These are phyloP conservation scores for Aspidiotus destructor DNA, from an alignment of 2,888 invertebrate genomes.

Conservation along the genomic window DNA sequence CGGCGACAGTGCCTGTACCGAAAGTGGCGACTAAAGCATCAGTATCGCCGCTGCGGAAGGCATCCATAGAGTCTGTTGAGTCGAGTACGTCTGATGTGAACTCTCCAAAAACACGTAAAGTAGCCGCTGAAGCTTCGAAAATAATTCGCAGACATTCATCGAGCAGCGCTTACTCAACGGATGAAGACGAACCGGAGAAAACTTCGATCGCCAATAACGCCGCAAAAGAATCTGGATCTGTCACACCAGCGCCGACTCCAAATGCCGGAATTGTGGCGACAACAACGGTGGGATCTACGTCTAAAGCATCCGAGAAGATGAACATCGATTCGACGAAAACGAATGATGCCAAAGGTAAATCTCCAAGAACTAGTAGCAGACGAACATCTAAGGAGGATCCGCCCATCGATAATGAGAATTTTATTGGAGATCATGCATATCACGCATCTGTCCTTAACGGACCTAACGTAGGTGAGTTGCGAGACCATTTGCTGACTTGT, in stretches of 20 bases:
- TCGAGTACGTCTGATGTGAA: conserved; percentile 39
- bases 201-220: conserved; percentile 31
- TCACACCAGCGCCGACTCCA: background rate
- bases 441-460: background rate
- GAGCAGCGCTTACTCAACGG: conserved; percentile 44
- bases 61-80: conserved; percentile 35
- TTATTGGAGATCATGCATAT: background rate
- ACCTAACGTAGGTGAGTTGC: background rate
- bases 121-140: conserved; percentile 62
- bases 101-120: conserved; percentile 34
- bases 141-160: conserved; percentile 75
- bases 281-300: background rate
- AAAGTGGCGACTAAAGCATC: background rate
- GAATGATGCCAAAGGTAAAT: background rate
- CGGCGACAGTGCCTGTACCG: background rate
- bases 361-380: background rate
- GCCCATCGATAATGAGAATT: background rate
- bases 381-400: background rate
- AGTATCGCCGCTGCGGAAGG: conserved; percentile 5
- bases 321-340: background rate
- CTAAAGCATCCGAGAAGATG: background rate
- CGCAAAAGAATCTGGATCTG: conserved; percentile 28
- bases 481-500: too few species aligned
- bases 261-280: background rate
- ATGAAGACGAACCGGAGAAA: conserved; percentile 11